phyloP scores from a whole-genome alignment of 2,888 invertebrate species.

The Dryocosmus kuriphilus region DNA sequence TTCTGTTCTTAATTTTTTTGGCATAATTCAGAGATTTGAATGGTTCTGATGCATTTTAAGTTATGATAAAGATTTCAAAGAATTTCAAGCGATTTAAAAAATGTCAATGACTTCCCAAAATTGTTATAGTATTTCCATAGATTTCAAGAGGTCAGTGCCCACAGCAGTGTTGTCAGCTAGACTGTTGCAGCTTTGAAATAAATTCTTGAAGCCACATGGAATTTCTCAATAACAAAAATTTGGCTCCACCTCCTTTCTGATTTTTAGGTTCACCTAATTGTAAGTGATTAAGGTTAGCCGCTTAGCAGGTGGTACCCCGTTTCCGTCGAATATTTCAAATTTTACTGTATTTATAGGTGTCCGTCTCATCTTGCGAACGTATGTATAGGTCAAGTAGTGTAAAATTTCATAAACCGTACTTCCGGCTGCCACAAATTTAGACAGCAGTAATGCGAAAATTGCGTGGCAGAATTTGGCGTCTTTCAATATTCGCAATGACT shows the following conservation, averaged over 20 bases:
- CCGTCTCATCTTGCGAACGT: constrained; percentile 44
- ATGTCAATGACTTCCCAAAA: too few species aligned
- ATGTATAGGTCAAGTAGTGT: constrained; percentile 9
- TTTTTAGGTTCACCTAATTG: constrained; percentile 48
- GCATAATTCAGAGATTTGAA: too few species aligned
- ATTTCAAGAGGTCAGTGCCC: too few species aligned
- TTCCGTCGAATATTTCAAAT: constrained; percentile 64
- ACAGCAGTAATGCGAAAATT: constrained; percentile 35
- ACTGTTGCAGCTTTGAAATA: too few species aligned
- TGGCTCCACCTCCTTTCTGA: constrained; percentile 50
- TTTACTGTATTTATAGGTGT: constrained; percentile 64
- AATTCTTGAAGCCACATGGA: too few species aligned
- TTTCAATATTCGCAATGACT: constrained; percentile 7
- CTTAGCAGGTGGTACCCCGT: constrained; percentile 65
- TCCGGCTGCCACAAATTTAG: constrained; percentile 48
- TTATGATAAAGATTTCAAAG: too few species aligned
- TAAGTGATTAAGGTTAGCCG: constrained; percentile 56
- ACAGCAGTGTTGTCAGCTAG: too few species aligned
- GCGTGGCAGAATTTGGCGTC: constrained; percentile 29
- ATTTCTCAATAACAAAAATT: neutral
- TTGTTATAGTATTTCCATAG: too few species aligned
- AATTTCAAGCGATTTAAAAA: too few species aligned
- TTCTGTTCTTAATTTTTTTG: too few species aligned
- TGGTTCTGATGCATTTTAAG: too few species aligned
- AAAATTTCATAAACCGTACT: constrained; percentile 53